Evolutionary conservation across 2,113 vertebrate genomes (phyloP), one percentile per base, ranked within the genome.

Genomic region (Lamprotornis superbus): DNA sequence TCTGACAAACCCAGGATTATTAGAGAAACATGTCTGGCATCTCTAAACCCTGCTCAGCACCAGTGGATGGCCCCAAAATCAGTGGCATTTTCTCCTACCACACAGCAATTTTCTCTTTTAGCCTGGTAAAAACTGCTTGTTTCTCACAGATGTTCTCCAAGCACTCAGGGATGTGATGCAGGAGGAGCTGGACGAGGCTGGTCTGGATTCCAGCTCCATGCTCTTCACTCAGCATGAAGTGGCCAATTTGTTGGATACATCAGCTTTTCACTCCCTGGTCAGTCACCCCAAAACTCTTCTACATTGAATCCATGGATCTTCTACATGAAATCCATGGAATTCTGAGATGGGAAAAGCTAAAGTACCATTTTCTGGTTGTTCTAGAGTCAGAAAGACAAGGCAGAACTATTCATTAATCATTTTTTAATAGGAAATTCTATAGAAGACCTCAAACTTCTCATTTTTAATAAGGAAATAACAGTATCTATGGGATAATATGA

Each of bases 171-270:
- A 89, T 33, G 70, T 98, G 78, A 97, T 98, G 90, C 98, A 98
- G 74, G 98, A 98, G 80, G 98, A 98, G 82, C 97, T 99, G 90
- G 98, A 98, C 0, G 98, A 98, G 85, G 97, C 97, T 27, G 98
- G 98, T 24, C 92, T 98, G 69, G 97, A 97, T n/a, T 85, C 96
- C 15, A 97, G 76, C 55, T 98, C 98, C 12, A 83, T 98, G 79
- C 98, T 98, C 94, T 99, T 99, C 92, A 98, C 98, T 6, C 98
- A 98, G 87, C 98, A 98, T 0, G 98, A 99, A 97, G 98, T 98
- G 74, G 98, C 99, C 68, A 99, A 96, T 87, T 95, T 99, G 95
- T 98, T 99, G 98, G 99, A 99, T 81, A 99, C 98, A 0, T 99
- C 98, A 0, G 99, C 99, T 87, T 99, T 99, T 88, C 98, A 99